Evolutionary conservation across 35 echinoderm and acorn worm species (phyloP).

Genomic region (Acanthaster planci): DNA sequence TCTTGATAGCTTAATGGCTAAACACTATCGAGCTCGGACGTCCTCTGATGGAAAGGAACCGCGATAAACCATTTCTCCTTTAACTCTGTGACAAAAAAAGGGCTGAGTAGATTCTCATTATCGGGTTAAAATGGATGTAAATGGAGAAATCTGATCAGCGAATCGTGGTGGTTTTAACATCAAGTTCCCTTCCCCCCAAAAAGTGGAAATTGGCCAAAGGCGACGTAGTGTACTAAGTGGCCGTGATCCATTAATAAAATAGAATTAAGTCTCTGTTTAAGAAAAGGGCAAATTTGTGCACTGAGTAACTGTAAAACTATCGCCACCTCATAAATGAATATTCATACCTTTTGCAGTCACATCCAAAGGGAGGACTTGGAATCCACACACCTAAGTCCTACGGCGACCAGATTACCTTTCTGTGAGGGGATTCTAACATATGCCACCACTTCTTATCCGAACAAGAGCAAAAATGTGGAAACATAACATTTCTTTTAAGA

Average conservation of each 20-base stretch:
- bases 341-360: too few species aligned
- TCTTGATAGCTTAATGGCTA: constrained; percentile 20
- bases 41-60: not conserved
- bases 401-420: too few species aligned
- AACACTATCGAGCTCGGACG: not conserved
- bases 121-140: constrained; percentile 22
- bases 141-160: constrained; percentile 6
- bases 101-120: not conserved
- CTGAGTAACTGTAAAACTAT: too few species aligned
- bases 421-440: too few species aligned
- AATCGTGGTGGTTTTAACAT: not conserved
- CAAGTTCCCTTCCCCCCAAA: not conserved
- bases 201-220: not conserved
- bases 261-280: too few species aligned
- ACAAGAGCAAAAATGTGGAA: too few species aligned
- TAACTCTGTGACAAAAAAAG: not conserved
- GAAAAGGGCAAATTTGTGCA: too few species aligned
- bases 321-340: too few species aligned
- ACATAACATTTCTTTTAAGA: too few species aligned
- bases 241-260: constrained; percentile 1
- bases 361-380: too few species aligned
- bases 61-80: not conserved
- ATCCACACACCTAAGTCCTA: too few species aligned
- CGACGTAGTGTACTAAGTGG: constrained; percentile 12
- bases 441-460: too few species aligned